Base-by-base conservation (phyloP, 64 coral and sea anemone species). In the Hydrozoanthus tunicans region DNA sequence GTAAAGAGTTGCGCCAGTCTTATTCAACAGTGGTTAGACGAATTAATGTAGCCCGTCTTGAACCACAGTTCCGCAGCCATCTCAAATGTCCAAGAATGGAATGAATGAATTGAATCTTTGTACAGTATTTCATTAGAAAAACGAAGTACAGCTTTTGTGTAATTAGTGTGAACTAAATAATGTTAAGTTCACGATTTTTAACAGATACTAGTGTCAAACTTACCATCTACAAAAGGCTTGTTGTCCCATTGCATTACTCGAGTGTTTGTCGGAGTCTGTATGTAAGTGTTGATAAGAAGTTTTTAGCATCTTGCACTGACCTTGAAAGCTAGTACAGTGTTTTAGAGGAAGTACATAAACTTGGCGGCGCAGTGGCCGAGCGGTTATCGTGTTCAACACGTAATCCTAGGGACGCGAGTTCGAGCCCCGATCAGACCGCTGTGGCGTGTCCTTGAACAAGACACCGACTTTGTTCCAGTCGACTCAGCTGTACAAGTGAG, bases 171-270 rank as follows among this genome's bases (percentile, higher is more conserved):
- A 43, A 43, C 32, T 43, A 43, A 43, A 43, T 43, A 43, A 56
- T 77, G 12, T 55, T 6, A 55, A 78, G 6, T 17, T 54, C 73
- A 20, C 43, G 26, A 52, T 77, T 77, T 77, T 51, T 77, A 77
- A 12, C 8, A 77, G 2, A 77, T 12, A 43, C 20, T 20, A 20
- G 20, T 43, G 32, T 43, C 32, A 11, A 56, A 85, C 81, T 4
- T 57, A 85, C 81, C 81, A 10, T 69, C 63, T 7, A 32, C 23
- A 7, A 86, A 86, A 3, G 7, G 7, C 9, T 59, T 52, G 56
- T 86, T 72, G 17, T 86, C 65, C 83, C 65, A 86, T 9, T 73
- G 83, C 83, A 86, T 86, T 53, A 86, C 9, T 24, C 67, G 53
- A 58, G 57, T 59, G 4, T 53, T 86, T 15, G 83, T 72, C 55